phyloP scores from a whole-genome alignment of 2,113 vertebrate genomes.

The Pyxicephalus adspersus region DNA sequence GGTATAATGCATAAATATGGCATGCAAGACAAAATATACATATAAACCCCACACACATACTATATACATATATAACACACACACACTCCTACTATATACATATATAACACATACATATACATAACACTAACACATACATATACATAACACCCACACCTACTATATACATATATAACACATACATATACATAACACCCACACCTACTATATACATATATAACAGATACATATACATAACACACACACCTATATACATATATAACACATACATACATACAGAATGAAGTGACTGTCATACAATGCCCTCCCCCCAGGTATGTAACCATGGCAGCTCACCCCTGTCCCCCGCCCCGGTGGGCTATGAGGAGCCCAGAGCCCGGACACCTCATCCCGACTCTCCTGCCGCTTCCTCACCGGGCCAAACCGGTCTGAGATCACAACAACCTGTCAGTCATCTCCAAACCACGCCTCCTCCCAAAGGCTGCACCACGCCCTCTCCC shows the following conservation, averaged over 20 bases:
- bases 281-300: neutral
- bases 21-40: too few relatives aligned
- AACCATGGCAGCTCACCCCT: neutral
- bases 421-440: constrained; percentile 54
- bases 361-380: neutral
- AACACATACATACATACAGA: too few relatives aligned
- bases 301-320: neutral
- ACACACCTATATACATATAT: neutral
- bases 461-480: neutral
- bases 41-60: too few relatives aligned
- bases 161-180: too few relatives aligned
- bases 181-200: neutral
- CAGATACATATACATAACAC: neutral
- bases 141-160: too few relatives aligned
- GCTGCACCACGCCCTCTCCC: neutral
- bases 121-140: too few relatives aligned
- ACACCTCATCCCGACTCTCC: constrained; percentile 27
- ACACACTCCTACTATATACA: too few relatives aligned
- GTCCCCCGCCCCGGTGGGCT: neutral
- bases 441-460: constrained; percentile 32
- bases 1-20: too few relatives aligned
- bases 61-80: too few relatives aligned
- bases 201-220: neutral
- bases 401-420: neutral
- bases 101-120: too few relatives aligned